A percentile compares a stretch with the other conserved stretches of the same genome.
Evolutionary conservation across 2,113 vertebrate species (phyloP).

Genomic region (Xenopus tropicalis): UCB_Xtro_10.0 CM004450.2:58854001-58854500

Average conservation of each 20-base stretch:
- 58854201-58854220: neutral
- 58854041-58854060: too few species aligned
- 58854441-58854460: constrained; percentile 44
- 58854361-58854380: neutral
- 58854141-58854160: too few species aligned
- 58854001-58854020: too few species aligned
- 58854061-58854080: too few species aligned
- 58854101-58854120: too few species aligned
- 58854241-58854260: neutral
- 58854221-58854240: neutral
- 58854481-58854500: constrained; percentile 31
- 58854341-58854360: neutral
- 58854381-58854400: neutral
- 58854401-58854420: neutral
- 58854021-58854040: too few species aligned
- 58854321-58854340: neutral
- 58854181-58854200: neutral
- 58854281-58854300: neutral
- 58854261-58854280: neutral
- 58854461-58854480: constrained; percentile 30
- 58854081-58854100: too few species aligned
- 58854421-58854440: constrained; percentile 10
- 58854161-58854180: neutral
- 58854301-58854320: neutral
- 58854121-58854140: too few species aligned